A percentile compares a stretch with the other conserved stretches of the same genome.
phyloP scores from a whole-genome alignment of 2,797 vertebrate species.

The Agapornis canus region DNA sequence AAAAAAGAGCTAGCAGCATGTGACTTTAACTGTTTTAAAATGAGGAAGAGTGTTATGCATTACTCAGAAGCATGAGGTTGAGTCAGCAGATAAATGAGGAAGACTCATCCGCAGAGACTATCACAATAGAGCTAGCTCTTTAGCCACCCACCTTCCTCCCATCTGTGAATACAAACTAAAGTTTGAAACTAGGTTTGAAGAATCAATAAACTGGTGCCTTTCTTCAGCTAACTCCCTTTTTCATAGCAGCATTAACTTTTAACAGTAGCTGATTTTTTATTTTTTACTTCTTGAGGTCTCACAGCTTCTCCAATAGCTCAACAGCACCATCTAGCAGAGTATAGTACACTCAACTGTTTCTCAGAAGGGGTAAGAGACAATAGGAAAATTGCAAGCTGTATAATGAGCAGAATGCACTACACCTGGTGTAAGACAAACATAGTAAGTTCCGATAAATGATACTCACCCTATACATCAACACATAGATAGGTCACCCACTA shows the following conservation, averaged over 20 bases:
- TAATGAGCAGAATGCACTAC: background rate
- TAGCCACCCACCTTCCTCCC: background rate
- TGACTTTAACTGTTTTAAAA: constrained; percentile 24
- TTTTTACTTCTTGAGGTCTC: background rate
- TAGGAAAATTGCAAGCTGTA: background rate
- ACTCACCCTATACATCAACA: background rate
- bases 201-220: background rate
- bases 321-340: constrained; percentile 56
- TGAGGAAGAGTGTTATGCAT: constrained; percentile 32
- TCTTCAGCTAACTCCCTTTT: background rate
- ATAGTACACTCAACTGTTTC: background rate
- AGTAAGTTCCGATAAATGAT: background rate
- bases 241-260: background rate
- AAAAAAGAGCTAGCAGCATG: constrained; percentile 4
- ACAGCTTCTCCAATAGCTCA: constrained; percentile 19
- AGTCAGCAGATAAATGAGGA: constrained; percentile 49
- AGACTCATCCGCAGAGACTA: constrained; percentile 13
- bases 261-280: background rate
- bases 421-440: accelerated
- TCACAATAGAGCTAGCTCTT: background rate
- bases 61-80: constrained; percentile 41
- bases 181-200: background rate
- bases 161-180: background rate
- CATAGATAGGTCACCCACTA: background rate
- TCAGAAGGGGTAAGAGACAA: accelerated